Evolutionary conservation across 2,113 vertebrate species (phyloP).

Genomic region (Tenebrosternarchus preto): DNA sequence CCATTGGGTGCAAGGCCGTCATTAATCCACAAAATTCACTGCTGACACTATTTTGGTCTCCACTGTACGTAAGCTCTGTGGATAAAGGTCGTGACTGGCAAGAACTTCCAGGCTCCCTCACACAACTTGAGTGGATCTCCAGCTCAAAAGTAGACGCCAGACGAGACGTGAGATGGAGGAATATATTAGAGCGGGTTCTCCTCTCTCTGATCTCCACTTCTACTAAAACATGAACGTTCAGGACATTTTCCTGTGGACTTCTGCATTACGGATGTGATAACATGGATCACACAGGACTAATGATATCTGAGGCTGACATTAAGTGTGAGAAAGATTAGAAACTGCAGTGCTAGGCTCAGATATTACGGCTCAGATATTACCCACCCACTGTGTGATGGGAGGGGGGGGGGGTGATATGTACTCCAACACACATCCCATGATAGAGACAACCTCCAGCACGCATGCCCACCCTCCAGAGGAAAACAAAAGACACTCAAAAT

Average conservation of each 20-base stretch:
- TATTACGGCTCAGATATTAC: conserved; percentile 55
- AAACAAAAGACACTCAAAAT: background rate
- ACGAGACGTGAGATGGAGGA: background rate
- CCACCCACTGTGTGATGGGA: conserved; percentile 26
- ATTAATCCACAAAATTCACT: conserved; percentile 72
- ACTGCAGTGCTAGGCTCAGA: conserved; percentile 16
- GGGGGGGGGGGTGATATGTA: background rate
- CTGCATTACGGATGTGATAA: background rate
- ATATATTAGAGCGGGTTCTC: background rate
- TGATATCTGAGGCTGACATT: conserved; percentile 51
- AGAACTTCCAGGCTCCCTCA: conserved; percentile 8
- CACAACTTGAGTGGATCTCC: conserved; percentile 1
- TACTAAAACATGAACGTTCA: background rate
- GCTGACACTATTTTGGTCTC: conserved; percentile 5
- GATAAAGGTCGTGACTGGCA: background rate
- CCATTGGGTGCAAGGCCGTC: conserved; percentile 54
- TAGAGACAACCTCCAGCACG: too few species aligned
- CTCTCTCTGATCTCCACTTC: background rate
- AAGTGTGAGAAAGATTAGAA: background rate
- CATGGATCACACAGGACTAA: conserved; percentile 42
- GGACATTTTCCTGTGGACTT: background rate
- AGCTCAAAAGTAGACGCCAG: background rate
- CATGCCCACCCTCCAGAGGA: background rate
- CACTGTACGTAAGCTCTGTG: conserved; percentile 25
- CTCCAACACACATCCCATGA: too few species aligned